Evolutionary conservation across 2,113 vertebrate species (phyloP).

Genomic region (Hippocampus zosterae): DNA sequence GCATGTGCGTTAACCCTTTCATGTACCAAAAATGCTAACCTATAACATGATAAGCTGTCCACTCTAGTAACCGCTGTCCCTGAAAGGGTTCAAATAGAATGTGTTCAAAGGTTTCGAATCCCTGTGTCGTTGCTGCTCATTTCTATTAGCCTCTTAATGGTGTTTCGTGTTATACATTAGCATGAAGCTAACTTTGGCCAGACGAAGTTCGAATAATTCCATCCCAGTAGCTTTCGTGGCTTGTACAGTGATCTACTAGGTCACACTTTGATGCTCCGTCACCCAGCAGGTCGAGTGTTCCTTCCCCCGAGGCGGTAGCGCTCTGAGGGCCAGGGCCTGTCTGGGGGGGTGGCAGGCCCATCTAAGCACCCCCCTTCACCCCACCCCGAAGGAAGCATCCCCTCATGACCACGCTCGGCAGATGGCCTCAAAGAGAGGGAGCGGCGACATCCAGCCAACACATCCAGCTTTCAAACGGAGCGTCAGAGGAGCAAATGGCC

Average conservation of each 20-base stretch:
- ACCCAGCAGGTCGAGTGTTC: slow-evolving; percentile 66
- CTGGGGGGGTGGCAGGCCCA: too few species aligned
- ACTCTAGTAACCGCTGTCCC: too few species aligned
- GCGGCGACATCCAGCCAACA: slow-evolving; percentile 62
- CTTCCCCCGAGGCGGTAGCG: slow-evolving; percentile 57
- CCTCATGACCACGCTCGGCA: slow-evolving; percentile 66
- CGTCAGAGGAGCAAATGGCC: slow-evolving; percentile 71
- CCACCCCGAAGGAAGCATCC: slow-evolving; percentile 12
- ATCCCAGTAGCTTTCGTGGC: slow-evolving; percentile 50
- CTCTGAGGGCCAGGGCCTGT: too few species aligned
- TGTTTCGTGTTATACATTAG: too few species aligned
- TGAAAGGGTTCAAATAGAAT: too few species aligned
- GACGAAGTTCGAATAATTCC: slow-evolving; percentile 31
- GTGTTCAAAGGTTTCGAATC: too few species aligned
- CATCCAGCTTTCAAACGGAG: slow-evolving; percentile 66
- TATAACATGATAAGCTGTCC: too few species aligned
- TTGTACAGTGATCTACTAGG: slow-evolving; percentile 66
- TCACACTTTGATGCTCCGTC: slow-evolving; percentile 69
- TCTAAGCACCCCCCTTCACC: slow-evolving; percentile 10
- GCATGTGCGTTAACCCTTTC: too few species aligned
- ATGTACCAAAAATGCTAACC: too few species aligned
- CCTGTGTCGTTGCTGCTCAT: too few species aligned
- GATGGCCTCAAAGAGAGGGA: slow-evolving; percentile 74
- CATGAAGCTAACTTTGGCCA: too few species aligned
- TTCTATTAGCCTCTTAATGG: too few species aligned